These are phyloP conservation scores for Botia almorhae DNA, from an alignment of 2,797 vertebrate genomes.

Conservation along the genomic window DNA sequence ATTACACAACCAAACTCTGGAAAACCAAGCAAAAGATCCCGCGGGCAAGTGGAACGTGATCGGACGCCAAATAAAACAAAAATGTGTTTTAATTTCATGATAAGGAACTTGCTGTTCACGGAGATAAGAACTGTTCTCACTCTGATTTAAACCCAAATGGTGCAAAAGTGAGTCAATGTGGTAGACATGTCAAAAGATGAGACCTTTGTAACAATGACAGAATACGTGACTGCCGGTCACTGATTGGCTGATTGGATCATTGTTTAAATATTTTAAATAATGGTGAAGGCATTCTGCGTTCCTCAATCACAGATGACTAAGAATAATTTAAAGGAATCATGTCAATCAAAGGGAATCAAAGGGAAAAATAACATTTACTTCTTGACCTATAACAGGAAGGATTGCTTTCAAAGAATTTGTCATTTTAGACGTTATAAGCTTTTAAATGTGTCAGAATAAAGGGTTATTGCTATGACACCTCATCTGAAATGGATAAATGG, in stretches of 20 bases:
- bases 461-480: constrained; percentile 26
- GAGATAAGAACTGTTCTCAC: constrained; percentile 44
- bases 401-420: constrained; percentile 18
- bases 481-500: constrained; percentile 23
- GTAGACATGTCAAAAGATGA: constrained; percentile 18
- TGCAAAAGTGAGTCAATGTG: constrained; percentile 17
- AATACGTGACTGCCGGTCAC: background rate
- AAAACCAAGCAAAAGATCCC: constrained; percentile 27
- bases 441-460: constrained; percentile 31
- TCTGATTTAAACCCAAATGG: constrained; percentile 19
- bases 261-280: background rate
- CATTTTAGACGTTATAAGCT: constrained; percentile 25
- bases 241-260: background rate
- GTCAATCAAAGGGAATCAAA: background rate
- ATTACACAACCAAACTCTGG: constrained; percentile 25
- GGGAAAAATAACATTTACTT: background rate
- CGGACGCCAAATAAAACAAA: constrained; percentile 54
- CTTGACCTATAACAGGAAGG: background rate
- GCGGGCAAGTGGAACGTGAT: constrained; percentile 26
- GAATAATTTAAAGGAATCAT: constrained; percentile 1
- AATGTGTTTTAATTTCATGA: constrained; percentile 40
- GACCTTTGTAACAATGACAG: background rate
- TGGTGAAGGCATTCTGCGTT: background rate
- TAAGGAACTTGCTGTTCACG: constrained; percentile 34
- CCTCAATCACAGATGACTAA: background rate